A percentile compares a stretch with the other conserved stretches of the same genome.
Evolutionary conservation across 2,888 invertebrate genomes (phyloP).

Genomic region (Patella pellucida): DNA sequence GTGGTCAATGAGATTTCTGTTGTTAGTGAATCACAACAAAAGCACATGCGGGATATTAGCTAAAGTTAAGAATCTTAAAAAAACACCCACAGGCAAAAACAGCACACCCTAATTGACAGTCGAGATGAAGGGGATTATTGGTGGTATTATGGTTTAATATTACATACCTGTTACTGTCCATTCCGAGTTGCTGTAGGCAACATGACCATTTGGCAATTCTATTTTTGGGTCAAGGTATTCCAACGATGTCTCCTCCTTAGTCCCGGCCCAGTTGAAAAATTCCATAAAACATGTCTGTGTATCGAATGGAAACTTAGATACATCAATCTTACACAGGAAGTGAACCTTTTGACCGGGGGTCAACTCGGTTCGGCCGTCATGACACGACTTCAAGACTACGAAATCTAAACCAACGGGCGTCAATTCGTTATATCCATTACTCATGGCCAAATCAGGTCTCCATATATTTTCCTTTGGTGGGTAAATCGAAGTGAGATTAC

Average conservation of each 20-base stretch:
- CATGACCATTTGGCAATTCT: background rate
- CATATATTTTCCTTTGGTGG: background rate
- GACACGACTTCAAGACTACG: background rate
- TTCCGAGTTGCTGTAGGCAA: background rate
- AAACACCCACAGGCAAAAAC: too few relatives aligned
- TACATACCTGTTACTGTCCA: background rate
- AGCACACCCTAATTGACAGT: too few relatives aligned
- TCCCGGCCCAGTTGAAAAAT: background rate
- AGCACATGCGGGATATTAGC: too few relatives aligned
- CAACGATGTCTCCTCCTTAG: background rate
- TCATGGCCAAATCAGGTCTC: background rate
- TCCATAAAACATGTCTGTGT: background rate
- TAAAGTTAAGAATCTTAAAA: too few relatives aligned
- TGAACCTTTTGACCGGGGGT: background rate
- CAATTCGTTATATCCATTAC: background rate
- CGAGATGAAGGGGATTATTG: too few relatives aligned
- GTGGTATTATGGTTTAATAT: too few relatives aligned
- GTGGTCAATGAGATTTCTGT: too few relatives aligned
- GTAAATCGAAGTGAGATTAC: background rate
- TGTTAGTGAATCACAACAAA: too few relatives aligned
- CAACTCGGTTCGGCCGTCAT: background rate
- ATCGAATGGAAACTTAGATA: background rate
- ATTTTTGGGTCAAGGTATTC: background rate
- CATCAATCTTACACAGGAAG: constrained; percentile 1
- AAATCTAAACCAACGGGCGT: background rate